phyloP scores from a whole-genome alignment of 2,888 invertebrate genomes.

The Tachina lurida region DNA sequence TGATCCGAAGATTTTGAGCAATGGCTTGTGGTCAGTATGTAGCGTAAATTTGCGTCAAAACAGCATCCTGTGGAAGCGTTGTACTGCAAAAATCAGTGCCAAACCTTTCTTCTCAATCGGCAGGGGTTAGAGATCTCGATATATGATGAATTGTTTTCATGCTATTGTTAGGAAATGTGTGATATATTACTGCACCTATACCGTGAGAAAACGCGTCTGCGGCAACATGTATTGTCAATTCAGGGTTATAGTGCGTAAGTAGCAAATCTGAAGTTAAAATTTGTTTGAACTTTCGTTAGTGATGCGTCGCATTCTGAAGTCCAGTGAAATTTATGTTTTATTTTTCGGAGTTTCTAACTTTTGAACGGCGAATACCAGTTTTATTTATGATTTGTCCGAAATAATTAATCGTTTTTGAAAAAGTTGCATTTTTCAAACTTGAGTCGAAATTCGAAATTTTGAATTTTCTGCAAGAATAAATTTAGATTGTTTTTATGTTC shows the following conservation, averaged over 20 bases:
- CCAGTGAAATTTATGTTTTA: too few species aligned
- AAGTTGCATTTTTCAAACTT: slow-evolving; percentile 61
- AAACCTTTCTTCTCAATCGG: slow-evolving; percentile 65
- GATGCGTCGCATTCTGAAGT: not conserved
- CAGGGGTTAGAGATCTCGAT: slow-evolving; percentile 63
- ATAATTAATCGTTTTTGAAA: slow-evolving; percentile 27
- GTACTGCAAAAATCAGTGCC: slow-evolving; percentile 56
- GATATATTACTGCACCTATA: too few species aligned
- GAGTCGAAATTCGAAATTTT: slow-evolving; percentile 43
- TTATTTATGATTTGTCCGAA: slow-evolving; percentile 25
- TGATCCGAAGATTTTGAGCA: not conserved
- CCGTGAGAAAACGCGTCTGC: too few species aligned
- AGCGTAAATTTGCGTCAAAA: slow-evolving; percentile 47
- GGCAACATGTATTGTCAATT: not conserved
- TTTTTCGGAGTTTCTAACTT: slow-evolving; percentile 17
- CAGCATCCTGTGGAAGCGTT: slow-evolving; percentile 46
- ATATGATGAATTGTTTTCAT: slow-evolving; percentile 28
- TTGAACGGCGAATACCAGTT: slow-evolving; percentile 19
- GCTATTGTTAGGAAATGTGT: not conserved
- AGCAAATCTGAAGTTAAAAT: slow-evolving; percentile 11
- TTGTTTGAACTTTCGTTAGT: not conserved
- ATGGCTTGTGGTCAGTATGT: slow-evolving; percentile 76
- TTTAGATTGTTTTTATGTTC: slow-evolving; percentile 50
- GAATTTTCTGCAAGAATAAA: slow-evolving; percentile 38
- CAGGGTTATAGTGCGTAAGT: not conserved